Conservation (phyloP, 2,113 vertebrate genomes). For the Leucopternis melanops region DNA sequence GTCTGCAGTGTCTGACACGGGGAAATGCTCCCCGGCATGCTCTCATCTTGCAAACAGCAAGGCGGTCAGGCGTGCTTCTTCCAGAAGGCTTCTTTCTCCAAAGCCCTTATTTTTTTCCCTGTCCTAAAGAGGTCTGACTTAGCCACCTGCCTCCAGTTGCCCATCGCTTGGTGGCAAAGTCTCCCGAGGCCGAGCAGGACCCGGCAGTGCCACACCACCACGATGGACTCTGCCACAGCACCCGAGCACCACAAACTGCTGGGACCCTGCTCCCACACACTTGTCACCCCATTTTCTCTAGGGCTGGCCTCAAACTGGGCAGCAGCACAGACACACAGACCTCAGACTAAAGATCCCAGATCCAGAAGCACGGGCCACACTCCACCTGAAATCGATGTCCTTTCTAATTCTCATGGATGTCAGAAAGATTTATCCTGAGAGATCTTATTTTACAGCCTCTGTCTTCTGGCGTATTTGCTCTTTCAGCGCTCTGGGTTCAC, state of each 20-base stretch:
- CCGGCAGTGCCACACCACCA: background rate
- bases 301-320: background rate
- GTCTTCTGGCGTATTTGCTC: background rate
- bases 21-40: background rate
- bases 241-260: background rate
- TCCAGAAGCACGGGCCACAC: background rate
- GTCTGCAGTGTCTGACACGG: background rate
- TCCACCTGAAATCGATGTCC: background rate
- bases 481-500: background rate
- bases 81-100: background rate
- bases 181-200: background rate
- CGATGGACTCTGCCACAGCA: background rate
- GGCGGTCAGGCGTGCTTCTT: background rate
- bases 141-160: background rate
- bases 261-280: background rate
- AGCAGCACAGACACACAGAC: background rate
- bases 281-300: background rate
- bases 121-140: background rate
- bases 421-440: constrained; percentile 4
- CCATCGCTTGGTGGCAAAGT: background rate
- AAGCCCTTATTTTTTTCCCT: background rate
- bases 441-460: background rate
- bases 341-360: background rate
- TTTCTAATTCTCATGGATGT: background rate
- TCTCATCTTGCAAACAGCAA: background rate